Base-by-base conservation (phyloP, 2,888 invertebrate species). In the Adelognathus sp. region DNA sequence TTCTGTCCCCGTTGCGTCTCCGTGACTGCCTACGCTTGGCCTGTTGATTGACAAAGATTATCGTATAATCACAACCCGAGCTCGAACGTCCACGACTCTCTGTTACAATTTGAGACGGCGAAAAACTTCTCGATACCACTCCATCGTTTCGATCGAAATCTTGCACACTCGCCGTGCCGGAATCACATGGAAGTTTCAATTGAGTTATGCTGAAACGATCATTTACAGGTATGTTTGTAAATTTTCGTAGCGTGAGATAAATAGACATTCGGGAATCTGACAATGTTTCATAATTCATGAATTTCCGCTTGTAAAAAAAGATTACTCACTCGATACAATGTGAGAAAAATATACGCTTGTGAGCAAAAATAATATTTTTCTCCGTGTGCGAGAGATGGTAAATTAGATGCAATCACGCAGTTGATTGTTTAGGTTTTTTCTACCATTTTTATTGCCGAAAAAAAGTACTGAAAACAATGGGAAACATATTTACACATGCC, bases 1-100 rank as follows among this genome's bases (percentile, higher is more conserved):
- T 82, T 69, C 67, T 67, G 31, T 74, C 72, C 56, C 14, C 54
- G 69, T 64, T 39, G 7, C 21, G 44, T 76, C 75, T 78, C 9
- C 16, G 46, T 31, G 11, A 46, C 21, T 33, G 21, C 29, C 61
- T 29, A n/a, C n/a, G 18, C 29, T 33, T 61, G 7, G 46, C 64
- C 50, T 29, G n/a, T 33, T 6, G n/a, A n/a, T 27, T n/a, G 4
- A 16, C 3, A 31, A 21, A 6, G 14, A 27, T 50, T 3, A 33
- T 18, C n/a, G 3, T 14, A 31, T 9, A 50, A 44, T 46, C 46
- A 7, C 18, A 50, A 64, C 33, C 29, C 11, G 14, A 54, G 29
- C 46, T 24, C 24, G 2, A 21, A 3, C 3, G n/a, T 46, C 18
- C 2, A 21, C 46, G 21, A 46, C 3, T 18, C 11, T 4, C 18